Conservation (phyloP, 1,140 invertebrate genomes). For the Scaptomyza graminum region DNA sequence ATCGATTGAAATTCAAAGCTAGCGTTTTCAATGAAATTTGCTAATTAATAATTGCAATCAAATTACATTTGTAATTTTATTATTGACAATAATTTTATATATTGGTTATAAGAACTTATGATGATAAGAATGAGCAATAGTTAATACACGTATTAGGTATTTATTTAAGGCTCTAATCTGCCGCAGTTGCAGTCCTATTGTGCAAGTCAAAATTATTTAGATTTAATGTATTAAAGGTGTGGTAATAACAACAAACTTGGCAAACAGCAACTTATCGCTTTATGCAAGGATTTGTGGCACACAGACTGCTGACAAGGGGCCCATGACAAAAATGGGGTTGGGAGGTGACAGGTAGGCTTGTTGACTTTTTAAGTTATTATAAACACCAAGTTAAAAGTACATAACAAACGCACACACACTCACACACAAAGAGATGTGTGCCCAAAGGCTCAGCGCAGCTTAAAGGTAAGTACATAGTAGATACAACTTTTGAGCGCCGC, state of each 20-base stretch:
- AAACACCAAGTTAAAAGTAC: slow-evolving; percentile 29
- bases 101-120: too few species aligned
- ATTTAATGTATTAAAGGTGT: slow-evolving; percentile 12
- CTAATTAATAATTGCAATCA: too few species aligned
- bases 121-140: neutral
- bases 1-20: too few species aligned
- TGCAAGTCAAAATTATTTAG: neutral
- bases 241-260: slow-evolving; percentile 40
- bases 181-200: too few species aligned
- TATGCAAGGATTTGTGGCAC: slow-evolving; percentile 68
- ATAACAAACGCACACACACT: slow-evolving; percentile 15
- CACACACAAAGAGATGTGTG: slow-evolving; percentile 21
- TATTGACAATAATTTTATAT: neutral
- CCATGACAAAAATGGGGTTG: slow-evolving; percentile 13
- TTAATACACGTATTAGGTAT: neutral
- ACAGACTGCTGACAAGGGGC: slow-evolving; percentile 50
- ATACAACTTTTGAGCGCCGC: slow-evolving; percentile 56
- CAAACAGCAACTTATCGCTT: slow-evolving; percentile 69
- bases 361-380: slow-evolving; percentile 77
- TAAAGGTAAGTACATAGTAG: slow-evolving; percentile 32
- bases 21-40: too few species aligned
- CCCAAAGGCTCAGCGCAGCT: slow-evolving; percentile 38
- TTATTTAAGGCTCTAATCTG: slow-evolving; percentile 1
- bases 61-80: neutral
- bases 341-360: slow-evolving; percentile 52